Percentiles rank a stretch among this genome's conserved stretches.
These are phyloP conservation scores for Mechanitis messenoides DNA, from an alignment of 2,888 invertebrate species.

Conservation along the genomic window DNA sequence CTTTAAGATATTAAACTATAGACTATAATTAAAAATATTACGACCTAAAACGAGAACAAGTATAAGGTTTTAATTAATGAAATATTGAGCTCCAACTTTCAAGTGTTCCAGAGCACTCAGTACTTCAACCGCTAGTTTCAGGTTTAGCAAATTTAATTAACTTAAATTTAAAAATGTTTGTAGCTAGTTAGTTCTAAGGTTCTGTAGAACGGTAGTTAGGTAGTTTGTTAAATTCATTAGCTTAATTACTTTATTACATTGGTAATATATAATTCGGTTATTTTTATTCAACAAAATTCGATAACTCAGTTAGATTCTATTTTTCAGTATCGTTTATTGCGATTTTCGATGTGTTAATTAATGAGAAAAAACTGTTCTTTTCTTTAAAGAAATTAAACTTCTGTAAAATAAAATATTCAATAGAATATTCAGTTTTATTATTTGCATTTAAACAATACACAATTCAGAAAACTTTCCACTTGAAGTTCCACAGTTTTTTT, in stretches of 20 bases:
- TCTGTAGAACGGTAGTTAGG: no score
- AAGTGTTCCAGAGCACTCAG: slow-evolving; percentile 44
- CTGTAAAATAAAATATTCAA: slow-evolving; percentile 11
- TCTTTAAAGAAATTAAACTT: no score
- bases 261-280: no score
- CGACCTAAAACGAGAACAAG: no score
- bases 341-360: no score
- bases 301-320: no score
- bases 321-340: no score
- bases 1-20: no score
- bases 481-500: slow-evolving; percentile 50
- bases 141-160: not conserved
- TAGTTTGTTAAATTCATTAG: not conserved
- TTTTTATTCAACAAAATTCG: no score
- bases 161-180: not conserved
- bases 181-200: not conserved
- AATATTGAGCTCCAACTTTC: slow-evolving; percentile 35
- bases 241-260: no score
- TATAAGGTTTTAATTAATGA: not conserved
- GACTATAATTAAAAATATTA: no score
- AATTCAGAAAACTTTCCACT: slow-evolving; percentile 57
- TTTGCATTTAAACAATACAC: slow-evolving; percentile 58
- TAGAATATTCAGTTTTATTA: slow-evolving; percentile 28
- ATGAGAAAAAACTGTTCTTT: no score
- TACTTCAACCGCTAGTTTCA: not conserved